phyloP scores from a whole-genome alignment of 1,140 invertebrate species.

The Zophobas atratus region DNA sequence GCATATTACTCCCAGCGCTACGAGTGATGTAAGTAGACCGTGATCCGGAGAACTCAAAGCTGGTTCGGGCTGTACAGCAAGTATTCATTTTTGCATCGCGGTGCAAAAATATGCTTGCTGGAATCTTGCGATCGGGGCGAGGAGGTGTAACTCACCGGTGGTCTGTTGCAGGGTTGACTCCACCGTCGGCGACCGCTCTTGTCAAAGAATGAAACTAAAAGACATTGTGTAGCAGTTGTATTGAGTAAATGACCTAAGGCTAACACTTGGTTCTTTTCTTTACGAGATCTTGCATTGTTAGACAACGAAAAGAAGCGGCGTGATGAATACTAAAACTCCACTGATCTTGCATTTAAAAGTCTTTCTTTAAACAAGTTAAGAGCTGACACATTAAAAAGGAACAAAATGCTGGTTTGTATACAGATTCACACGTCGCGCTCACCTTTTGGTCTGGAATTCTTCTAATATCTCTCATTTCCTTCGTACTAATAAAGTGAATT shows the following conservation, averaged over 20 bases:
- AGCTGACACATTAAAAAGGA: too few relatives aligned
- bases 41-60: too few relatives aligned
- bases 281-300: too few relatives aligned
- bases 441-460: too few relatives aligned
- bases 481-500: too few relatives aligned
- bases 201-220: slow-evolving; percentile 20
- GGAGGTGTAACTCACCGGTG: neutral
- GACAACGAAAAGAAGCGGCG: too few relatives aligned
- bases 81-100: slow-evolving; percentile 14
- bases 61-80: neutral
- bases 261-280: neutral
- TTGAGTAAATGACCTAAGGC: slow-evolving; percentile 25
- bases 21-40: slow-evolving; percentile 9
- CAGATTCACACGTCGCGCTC: too few relatives aligned
- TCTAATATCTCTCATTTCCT: too few relatives aligned
- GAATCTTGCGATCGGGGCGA: neutral
- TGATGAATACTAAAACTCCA: too few relatives aligned
- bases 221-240: slow-evolving; percentile 30
- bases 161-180: slow-evolving; percentile 14
- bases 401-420: too few relatives aligned
- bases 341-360: too few relatives aligned
- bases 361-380: too few relatives aligned
- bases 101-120: slow-evolving; percentile 36
- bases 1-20: slow-evolving; percentile 27
- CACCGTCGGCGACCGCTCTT: slow-evolving; percentile 21